These are phyloP conservation scores for Laspeyria flexula DNA, from an alignment of 2,888 invertebrate genomes.

Conservation along the genomic window DNA sequence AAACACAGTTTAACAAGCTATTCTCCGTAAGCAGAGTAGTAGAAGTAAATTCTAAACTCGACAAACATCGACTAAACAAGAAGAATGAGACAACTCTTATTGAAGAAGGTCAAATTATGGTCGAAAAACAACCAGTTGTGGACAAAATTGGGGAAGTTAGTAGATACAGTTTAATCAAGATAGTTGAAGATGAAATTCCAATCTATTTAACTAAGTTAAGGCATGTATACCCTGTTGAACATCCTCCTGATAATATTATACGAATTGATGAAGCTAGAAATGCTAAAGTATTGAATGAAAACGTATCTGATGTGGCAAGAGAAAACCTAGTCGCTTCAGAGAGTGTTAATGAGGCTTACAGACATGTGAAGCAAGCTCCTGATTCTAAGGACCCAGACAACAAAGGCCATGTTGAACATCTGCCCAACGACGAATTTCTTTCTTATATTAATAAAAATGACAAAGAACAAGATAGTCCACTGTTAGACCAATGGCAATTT, in stretches of 20 bases:
- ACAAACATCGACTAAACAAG: constrained; percentile 85
- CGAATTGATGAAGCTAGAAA: constrained; percentile 82
- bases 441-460: constrained; percentile 69
- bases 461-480: constrained; percentile 53
- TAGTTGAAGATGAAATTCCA: constrained; percentile 87
- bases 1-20: constrained; percentile 86
- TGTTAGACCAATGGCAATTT: constrained; percentile 73
- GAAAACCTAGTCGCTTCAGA: constrained; percentile 82
- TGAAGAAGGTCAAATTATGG: constrained; percentile 81
- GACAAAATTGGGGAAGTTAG: constrained; percentile 90
- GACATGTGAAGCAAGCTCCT: constrained; percentile 65
- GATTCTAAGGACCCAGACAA: constrained; percentile 38
- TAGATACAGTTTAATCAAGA: constrained; percentile 88
- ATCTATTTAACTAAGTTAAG: constrained; percentile 80
- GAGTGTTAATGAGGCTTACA: constrained; percentile 80
- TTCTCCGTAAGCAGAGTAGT: constrained; percentile 90
- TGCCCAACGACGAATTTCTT: constrained; percentile 69
- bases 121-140: constrained; percentile 87
- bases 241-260: constrained; percentile 79
- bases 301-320: constrained; percentile 69
- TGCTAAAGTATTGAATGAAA: constrained; percentile 71
- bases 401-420: constrained; percentile 59
- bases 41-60: constrained; percentile 88
- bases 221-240: constrained; percentile 80
- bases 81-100: constrained; percentile 83